phyloP scores from a whole-genome alignment of 2,888 invertebrate genomes.

The Apotomis betuletana region DNA sequence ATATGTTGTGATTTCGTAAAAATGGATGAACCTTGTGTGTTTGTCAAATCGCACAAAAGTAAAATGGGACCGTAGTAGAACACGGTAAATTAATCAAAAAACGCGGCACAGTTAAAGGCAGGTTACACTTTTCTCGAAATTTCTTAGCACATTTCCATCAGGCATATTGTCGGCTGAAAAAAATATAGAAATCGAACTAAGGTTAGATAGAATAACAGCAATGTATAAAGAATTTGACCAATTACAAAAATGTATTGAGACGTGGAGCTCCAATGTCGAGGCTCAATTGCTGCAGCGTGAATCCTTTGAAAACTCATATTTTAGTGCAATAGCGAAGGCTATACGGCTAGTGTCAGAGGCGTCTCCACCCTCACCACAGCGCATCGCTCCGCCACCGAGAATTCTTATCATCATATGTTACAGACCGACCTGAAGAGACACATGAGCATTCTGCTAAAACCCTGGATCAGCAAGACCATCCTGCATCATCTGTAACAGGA shows the following conservation, averaged over 20 bases:
- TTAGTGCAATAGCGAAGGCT: background rate
- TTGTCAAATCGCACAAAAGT: too few relatives aligned
- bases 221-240: slow-evolving; percentile 5
- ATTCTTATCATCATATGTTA: too few relatives aligned
- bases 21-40: too few relatives aligned
- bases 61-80: slow-evolving; percentile 2
- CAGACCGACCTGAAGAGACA: too few relatives aligned
- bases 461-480: too few relatives aligned
- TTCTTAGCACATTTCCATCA: slow-evolving; percentile 2
- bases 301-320: slow-evolving; percentile 1
- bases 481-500: too few relatives aligned
- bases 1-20: too few relatives aligned
- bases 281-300: slow-evolving; percentile 4
- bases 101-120: slow-evolving; percentile 7
- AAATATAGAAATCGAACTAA: slow-evolving; percentile 7
- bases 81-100: slow-evolving; percentile 5
- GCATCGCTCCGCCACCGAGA: background rate
- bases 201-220: slow-evolving; percentile 7
- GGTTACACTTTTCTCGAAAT: slow-evolving; percentile 4
- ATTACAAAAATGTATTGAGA: slow-evolving; percentile 5
- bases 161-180: slow-evolving; percentile 3
- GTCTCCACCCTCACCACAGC: background rate
- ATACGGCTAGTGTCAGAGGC: background rate
- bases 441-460: too few relatives aligned
- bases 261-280: slow-evolving; percentile 3